Evolutionary conservation across 2,113 vertebrate species (phyloP).

Genomic region (Bos javanicus): DNA sequence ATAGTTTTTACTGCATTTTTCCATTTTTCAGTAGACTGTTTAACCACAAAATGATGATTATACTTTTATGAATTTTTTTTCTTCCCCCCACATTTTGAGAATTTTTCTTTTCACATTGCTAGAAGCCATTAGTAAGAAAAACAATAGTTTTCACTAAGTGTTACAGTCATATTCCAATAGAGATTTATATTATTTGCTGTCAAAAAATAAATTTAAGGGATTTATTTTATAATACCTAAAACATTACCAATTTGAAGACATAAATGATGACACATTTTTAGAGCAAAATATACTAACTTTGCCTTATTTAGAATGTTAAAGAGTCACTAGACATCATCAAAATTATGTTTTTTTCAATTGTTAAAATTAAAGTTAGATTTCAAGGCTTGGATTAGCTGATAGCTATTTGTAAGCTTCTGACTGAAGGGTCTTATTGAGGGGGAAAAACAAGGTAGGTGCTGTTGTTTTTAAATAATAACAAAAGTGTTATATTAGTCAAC

Average conservation of each 20-base stretch:
- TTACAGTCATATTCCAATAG: not conserved
- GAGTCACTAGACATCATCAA: not conserved
- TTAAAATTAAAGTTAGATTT: not conserved
- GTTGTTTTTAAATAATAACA: constrained; percentile 12
- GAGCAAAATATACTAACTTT: not conserved
- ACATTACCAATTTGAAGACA: not conserved
- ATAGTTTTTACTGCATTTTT: not conserved
- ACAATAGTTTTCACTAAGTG: not conserved
- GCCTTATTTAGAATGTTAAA: constrained; percentile 1
- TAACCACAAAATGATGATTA: not conserved
- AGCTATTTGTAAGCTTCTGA: not conserved
- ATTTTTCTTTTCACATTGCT: constrained; percentile 5
- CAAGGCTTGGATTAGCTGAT: not conserved
- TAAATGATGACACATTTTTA: constrained; percentile 26
- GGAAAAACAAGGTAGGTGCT: not conserved
- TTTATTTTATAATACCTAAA: constrained; percentile 31
- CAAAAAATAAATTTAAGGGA: not conserved
- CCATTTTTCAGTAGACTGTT: not conserved
- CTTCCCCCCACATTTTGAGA: not conserved
- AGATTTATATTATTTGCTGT: not conserved
- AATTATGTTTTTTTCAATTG: not conserved
- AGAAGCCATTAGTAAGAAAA: not conserved
- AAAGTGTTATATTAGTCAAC: not conserved
- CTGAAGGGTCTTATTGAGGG: not conserved
- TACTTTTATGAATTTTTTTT: not conserved